Base-by-base conservation (phyloP, 64 coral and sea anemone species). In the Exaiptasia diaphana region DNA sequence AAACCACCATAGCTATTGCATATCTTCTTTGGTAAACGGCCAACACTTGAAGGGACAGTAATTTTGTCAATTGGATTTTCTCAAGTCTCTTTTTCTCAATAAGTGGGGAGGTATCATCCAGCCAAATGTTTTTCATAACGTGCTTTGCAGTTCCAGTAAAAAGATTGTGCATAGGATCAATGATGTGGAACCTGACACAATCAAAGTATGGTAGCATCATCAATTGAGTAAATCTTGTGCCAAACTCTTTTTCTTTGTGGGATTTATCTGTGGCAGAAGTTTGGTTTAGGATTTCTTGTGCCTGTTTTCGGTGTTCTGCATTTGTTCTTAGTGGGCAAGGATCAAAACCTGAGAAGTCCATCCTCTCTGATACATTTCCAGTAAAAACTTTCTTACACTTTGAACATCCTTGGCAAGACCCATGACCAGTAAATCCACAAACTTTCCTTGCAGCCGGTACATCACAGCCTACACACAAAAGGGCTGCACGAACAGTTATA, bases 301-400 rank as follows among this genome's bases (percentile, higher is more conserved):
- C 78, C 62, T 67, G 36, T 5, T 50, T 1, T 20, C 55, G 39
- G 28, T 90, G 78, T 50, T 82, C 78, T 55, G 20, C 26, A 25
- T 82, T 64, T 15, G 1, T 82, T 39, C 78, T 82, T 20, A 8
- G 20, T 28, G 50, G 53, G 12, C 59, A 61, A 14, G 53, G 54
- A n/a, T 61, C 46, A 50, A 90, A 90, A 1, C 87, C 87, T 17
- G 87, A 90, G 33, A 74, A 90, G 67, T 90, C 43, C 28, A 87
- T 68, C 58, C 54, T 67, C 1, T 33, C 42, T 9, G 34, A 9
- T 27, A 90, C 53, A 35, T 60, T 40, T 2, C 68, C 68, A 0
- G 26, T 37, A 58, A 82, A 90, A 50, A 39, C 21, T 71, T 86
- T 77, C 26, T 20, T 76, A 9, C 43, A 75, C 15, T 77, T 77